Base-by-base conservation (phyloP, 2,113 vertebrate genomes). In the Podocnemis expansa region DNA sequence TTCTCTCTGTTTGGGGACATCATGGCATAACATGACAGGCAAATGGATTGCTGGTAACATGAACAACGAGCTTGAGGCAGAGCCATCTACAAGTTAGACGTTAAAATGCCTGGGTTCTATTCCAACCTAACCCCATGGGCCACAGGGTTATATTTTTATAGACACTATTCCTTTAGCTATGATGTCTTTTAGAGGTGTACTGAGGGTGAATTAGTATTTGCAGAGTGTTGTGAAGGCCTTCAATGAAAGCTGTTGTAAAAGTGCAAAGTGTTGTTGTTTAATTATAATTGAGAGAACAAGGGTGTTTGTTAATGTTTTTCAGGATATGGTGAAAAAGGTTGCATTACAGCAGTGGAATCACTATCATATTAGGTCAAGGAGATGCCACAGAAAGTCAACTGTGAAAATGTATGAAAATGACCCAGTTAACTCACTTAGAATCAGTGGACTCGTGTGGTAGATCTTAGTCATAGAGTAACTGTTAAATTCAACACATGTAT, bases 241-340 rank as follows among this genome's bases (percentile, higher is more conserved):
- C 38, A 38, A 43, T 41, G n/a, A 41, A 73, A 43, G 22, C 21
- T 25, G n/a, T 73, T 25, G n/a, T 43, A 73, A n/a, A 73, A 73
- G 70, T 73, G 38, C 70, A 41, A 73, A 10, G n/a, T 12, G 38
- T 11, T 73, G n/a, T 38, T 70, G 70, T 41, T 38, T 24, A 41
- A 41, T 58, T 13, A 63, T 95, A 95, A 95, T 95, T 90, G 94
- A 89, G 80, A 88, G 75, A 94, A 88, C 58, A 51, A 4, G 38
- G 21, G 54, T 94, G 91, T 95, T 89, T 84, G 80, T 86, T 89
- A 84, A 45, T 92, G 93, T 43, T 24, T 41, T 73, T 43, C 70
- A 73, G 21, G 21, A 43, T 41, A 24, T 41, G 38, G 70, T 73
- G 70, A 41, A 73, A 73, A 73, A 73, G 21, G 22, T 73, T 22